These are phyloP conservation scores for Choloepus didactylus DNA, from an alignment of 2,797 vertebrate genomes.

Conservation along the genomic window DNA sequence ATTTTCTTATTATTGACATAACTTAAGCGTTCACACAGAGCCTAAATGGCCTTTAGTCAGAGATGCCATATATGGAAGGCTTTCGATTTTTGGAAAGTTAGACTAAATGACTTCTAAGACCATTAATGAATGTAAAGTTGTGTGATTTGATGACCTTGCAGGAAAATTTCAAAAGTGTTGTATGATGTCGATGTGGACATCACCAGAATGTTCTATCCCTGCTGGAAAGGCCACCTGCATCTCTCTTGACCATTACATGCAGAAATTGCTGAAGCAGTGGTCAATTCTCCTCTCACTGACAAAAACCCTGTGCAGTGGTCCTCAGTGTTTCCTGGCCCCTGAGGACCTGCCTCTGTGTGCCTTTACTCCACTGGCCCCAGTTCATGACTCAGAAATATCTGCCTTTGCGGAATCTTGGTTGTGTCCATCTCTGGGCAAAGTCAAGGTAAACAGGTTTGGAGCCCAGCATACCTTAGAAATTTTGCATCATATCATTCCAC, in stretches of 20 bases:
- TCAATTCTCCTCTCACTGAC: not conserved
- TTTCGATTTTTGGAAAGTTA: slow-evolving; percentile 21
- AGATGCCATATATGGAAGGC: not conserved
- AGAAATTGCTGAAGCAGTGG: not conserved
- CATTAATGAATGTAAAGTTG: not conserved
- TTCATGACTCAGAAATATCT: not conserved
- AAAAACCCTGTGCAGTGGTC: not conserved
- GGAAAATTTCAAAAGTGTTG: not conserved
- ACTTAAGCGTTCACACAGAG: not conserved
- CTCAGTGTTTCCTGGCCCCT: not conserved
- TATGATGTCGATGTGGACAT: not conserved
- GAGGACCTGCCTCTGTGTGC: not conserved
- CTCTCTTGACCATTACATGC: not conserved
- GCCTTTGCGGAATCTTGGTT: not conserved
- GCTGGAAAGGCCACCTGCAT: not conserved
- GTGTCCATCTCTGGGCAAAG: not conserved
- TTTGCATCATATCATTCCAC: not conserved
- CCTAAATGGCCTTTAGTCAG: not conserved
- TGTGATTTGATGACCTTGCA: not conserved
- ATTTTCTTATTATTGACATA: slow-evolving; percentile 47
- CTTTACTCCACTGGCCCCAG: too few species aligned
- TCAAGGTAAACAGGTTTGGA: not conserved
- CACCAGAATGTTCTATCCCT: not conserved
- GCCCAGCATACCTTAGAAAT: not conserved
- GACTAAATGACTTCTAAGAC: not conserved